phyloP scores from a whole-genome alignment of 1,140 invertebrate genomes.

The Leptonema lineaticorne region DNA sequence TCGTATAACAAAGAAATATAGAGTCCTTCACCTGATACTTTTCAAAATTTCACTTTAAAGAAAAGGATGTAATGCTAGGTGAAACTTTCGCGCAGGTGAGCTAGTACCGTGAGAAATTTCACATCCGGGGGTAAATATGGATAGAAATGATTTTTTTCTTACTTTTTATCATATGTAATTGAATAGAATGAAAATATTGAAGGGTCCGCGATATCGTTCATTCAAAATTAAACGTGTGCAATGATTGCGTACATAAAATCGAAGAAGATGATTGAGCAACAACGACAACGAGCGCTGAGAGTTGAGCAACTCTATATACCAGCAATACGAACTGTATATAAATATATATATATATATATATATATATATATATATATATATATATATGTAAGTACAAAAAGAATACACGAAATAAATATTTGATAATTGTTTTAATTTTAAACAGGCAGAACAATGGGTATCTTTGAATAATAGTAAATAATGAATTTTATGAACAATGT shows the following conservation, averaged over 20 bases:
- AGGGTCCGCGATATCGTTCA: slow-evolving; percentile 10
- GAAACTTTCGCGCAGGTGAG: slow-evolving; percentile 15
- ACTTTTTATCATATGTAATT: no score
- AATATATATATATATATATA: not conserved
- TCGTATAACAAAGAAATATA: no score
- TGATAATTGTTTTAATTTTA: no score
- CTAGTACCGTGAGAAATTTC: not conserved
- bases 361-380: not conserved
- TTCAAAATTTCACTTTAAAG: not conserved
- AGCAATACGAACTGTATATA: no score
- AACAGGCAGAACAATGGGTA: no score
- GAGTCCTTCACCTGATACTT: no score
- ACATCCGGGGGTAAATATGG: no score
- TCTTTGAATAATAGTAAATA: no score
- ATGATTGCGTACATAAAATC: slow-evolving; percentile 20
- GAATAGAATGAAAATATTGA: not conserved
- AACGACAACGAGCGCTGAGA: slow-evolving; percentile 3
- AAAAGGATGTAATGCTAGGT: not conserved
- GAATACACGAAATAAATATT: no score
- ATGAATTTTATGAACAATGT: no score
- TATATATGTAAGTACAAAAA: no score
- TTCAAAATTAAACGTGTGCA: not conserved
- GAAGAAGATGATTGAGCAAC: slow-evolving; percentile 23
- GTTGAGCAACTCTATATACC: not conserved
- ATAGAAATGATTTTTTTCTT: no score